phyloP scores from a whole-genome alignment of 2,113 vertebrate species.

The Peromyscus maniculatus region DNA sequence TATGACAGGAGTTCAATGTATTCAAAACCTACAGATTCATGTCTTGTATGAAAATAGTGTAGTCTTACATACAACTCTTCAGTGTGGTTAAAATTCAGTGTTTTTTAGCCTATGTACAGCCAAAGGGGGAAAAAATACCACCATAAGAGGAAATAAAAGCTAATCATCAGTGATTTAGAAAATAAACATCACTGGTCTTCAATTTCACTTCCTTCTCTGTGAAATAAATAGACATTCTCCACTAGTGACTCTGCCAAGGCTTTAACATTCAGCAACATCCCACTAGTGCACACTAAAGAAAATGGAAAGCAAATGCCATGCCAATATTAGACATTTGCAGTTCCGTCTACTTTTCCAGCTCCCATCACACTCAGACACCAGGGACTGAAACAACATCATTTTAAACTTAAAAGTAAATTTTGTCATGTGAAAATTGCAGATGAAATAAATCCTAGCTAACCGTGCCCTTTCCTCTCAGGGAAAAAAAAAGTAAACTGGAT shows the following conservation, averaged over 20 bases:
- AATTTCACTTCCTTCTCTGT: slow-evolving; percentile 43
- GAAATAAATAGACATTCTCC: slow-evolving; percentile 70
- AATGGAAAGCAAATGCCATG: slow-evolving; percentile 84
- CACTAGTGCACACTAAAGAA: slow-evolving; percentile 83
- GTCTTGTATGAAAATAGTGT: background rate
- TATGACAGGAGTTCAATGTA: background rate
- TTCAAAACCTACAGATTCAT: background rate
- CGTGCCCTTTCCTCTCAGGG: slow-evolving; percentile 76
- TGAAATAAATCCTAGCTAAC: slow-evolving; percentile 81
- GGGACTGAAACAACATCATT: slow-evolving; percentile 85
- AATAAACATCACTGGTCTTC: slow-evolving; percentile 60
- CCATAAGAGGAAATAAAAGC: slow-evolving; percentile 64
- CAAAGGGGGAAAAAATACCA: slow-evolving; percentile 29
- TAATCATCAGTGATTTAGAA: slow-evolving; percentile 69
- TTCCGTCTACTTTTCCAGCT: slow-evolving; percentile 80
- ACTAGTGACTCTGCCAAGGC: slow-evolving; percentile 79
- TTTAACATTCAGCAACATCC: slow-evolving; percentile 84
- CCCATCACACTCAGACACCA: slow-evolving; percentile 79
- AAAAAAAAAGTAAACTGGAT: slow-evolving; percentile 69
- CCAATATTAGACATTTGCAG: slow-evolving; percentile 84
- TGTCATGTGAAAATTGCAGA: slow-evolving; percentile 80
- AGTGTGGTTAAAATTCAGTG: background rate
- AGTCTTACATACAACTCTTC: background rate
- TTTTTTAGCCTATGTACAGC: background rate
- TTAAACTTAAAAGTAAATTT: slow-evolving; percentile 86